phyloP scores from a whole-genome alignment of 2,797 vertebrate species.

The Nannoperca australis region DNA sequence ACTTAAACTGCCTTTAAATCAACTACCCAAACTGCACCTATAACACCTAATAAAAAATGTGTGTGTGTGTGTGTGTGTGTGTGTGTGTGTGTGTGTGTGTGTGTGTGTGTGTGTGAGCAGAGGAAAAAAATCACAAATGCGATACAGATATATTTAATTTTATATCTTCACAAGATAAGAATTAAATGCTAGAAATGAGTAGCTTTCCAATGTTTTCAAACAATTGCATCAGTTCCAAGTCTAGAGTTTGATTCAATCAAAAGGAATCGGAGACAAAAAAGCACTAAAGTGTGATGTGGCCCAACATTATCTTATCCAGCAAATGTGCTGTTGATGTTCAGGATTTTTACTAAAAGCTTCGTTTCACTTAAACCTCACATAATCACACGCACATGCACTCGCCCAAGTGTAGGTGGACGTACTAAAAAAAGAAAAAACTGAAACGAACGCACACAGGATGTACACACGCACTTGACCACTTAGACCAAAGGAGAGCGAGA shows the following conservation, averaged over 20 bases:
- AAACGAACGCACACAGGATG: constrained; percentile 52
- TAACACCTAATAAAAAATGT: no score
- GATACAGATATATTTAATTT: neutral
- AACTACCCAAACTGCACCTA: neutral
- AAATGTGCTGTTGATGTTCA: constrained; percentile 78
- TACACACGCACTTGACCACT: constrained; percentile 66
- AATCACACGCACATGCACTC: constrained; percentile 34
- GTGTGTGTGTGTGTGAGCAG: neutral
- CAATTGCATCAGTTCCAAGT: constrained; percentile 15
- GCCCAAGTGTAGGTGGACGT: constrained; percentile 29
- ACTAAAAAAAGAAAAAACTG: constrained; percentile 30
- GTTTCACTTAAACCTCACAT: constrained; percentile 76
- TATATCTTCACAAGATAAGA: neutral
- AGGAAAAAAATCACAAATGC: neutral
- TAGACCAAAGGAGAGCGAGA: constrained; percentile 47
- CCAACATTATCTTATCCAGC: constrained; percentile 80
- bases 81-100: neutral
- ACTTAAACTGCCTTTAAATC: neutral
- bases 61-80: no score
- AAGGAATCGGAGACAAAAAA: constrained; percentile 33
- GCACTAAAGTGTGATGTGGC: constrained; percentile 59
- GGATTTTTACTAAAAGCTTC: constrained; percentile 87
- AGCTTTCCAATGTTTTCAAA: constrained; percentile 18
- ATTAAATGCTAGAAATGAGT: neutral
- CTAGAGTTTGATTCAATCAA: constrained; percentile 37